phyloP scores from a whole-genome alignment of 92 coral and sea anemone species.

The Siderastrea siderea region DNA sequence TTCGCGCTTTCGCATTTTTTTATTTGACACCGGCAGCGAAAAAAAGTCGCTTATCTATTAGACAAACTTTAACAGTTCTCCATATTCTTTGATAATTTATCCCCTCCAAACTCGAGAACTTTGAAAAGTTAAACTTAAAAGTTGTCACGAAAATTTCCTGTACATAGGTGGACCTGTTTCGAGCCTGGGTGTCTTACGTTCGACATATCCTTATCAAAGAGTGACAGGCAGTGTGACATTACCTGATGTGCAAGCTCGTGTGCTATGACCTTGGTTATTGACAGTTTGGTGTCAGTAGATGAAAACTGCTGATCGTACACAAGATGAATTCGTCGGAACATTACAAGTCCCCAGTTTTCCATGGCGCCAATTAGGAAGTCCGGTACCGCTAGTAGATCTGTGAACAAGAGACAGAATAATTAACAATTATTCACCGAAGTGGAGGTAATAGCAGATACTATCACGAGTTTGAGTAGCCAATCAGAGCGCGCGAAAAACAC shows the following conservation, averaged over 20 bases:
- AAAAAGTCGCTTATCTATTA: too few species aligned
- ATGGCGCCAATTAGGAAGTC: conserved; percentile 72
- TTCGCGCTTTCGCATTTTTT: too few species aligned
- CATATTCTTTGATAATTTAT: too few species aligned
- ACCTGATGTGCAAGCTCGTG: conserved; percentile 77
- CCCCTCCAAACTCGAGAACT: too few species aligned
- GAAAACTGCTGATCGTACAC: conserved; percentile 53
- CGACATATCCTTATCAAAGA: too few species aligned
- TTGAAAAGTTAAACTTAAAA: neutral
- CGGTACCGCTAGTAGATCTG: conserved; percentile 67
- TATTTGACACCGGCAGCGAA: too few species aligned
- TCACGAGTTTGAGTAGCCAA: too few species aligned
- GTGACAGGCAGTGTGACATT: neutral
- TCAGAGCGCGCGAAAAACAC: too few species aligned
- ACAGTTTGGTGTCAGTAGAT: conserved; percentile 38
- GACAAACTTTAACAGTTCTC: too few species aligned
- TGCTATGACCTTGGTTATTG: conserved; percentile 44
- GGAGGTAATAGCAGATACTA: too few species aligned
- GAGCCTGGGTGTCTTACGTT: neutral
- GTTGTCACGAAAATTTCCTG: neutral
- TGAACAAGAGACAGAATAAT: neutral
- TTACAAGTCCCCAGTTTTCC: conserved; percentile 74
- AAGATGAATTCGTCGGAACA: conserved; percentile 58
- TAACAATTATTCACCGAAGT: too few species aligned
- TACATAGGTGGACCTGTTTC: neutral